phyloP scores from a whole-genome alignment of 2,888 invertebrate species.

The Opisthograptis luteolata region DNA sequence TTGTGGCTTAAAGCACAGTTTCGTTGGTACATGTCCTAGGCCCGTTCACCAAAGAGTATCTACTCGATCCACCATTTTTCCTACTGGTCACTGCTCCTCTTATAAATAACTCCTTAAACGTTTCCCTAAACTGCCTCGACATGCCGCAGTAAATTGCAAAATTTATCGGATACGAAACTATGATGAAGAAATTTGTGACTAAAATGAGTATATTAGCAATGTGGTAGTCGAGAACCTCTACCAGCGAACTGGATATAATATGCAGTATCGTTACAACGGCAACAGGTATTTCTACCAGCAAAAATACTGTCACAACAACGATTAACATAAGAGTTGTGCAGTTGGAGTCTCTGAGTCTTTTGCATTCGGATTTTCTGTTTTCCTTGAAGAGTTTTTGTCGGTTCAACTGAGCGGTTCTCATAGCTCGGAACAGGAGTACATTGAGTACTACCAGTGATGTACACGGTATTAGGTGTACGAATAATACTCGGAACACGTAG shows the following conservation, averaged over 20 bases:
- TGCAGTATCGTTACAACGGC: constrained; percentile 93
- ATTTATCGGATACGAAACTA: constrained; percentile 95
- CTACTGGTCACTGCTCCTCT: constrained; percentile 85
- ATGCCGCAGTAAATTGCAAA: constrained; percentile 98
- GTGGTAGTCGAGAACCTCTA: constrained; percentile 89
- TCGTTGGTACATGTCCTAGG: constrained; percentile 93
- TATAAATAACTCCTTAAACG: constrained; percentile 94
- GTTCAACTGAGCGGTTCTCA: constrained; percentile 92
- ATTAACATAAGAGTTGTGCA: constrained; percentile 95
- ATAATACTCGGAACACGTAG: constrained; percentile 93
- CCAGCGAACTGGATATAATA: constrained; percentile 90
- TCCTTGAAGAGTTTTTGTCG: constrained; percentile 90
- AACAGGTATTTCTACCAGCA: constrained; percentile 92
- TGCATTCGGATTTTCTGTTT: constrained; percentile 91
- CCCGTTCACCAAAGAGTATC: constrained; percentile 92
- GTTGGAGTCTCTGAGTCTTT: constrained; percentile 90
- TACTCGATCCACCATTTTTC: constrained; percentile 88
- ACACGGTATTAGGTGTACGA: constrained; percentile 96
- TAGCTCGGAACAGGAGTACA: constrained; percentile 92
- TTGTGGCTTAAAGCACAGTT: constrained; percentile 87
- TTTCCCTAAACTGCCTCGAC: constrained; percentile 97
- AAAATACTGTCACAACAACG: constrained; percentile 93
- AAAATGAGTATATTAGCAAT: constrained; percentile 91
- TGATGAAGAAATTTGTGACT: constrained; percentile 95
- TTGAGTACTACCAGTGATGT: constrained; percentile 94